Conservation (phyloP, 2,113 vertebrate species). For the Ceyx cyanopectus region DNA sequence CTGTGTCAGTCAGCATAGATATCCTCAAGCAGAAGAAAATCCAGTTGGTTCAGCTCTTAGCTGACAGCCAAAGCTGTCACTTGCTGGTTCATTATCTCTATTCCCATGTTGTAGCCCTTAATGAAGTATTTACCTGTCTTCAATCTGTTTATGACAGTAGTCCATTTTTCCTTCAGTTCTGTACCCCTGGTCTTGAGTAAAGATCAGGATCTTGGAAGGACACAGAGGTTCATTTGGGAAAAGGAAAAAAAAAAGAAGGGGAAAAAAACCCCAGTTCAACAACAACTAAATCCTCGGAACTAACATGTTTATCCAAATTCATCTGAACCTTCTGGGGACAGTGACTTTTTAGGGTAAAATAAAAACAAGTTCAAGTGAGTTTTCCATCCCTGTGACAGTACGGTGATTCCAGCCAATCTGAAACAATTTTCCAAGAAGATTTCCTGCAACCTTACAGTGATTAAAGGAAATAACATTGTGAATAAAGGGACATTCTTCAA, state of each 20-base stretch:
- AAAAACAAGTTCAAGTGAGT: constrained; percentile 72
- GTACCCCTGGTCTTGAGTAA: constrained; percentile 18
- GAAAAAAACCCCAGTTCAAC: neutral
- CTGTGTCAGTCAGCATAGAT: neutral
- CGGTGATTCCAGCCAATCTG: constrained; percentile 61
- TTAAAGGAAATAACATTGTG: constrained; percentile 74
- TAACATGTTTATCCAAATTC: constrained; percentile 63
- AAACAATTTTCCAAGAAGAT: constrained; percentile 72
- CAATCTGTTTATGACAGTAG: constrained; percentile 16
- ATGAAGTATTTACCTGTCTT: constrained; percentile 35
- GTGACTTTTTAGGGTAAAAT: constrained; percentile 69
- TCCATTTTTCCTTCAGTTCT: constrained; percentile 17
- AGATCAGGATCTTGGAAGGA: constrained; percentile 51
- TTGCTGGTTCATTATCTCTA: neutral
- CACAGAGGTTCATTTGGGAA: neutral
- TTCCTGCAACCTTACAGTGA: constrained; percentile 72
- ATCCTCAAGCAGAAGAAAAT: neutral
- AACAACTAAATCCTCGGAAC: constrained; percentile 58
- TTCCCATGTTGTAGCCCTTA: neutral
- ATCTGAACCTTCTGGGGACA: constrained; percentile 65
- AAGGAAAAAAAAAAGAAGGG: neutral
- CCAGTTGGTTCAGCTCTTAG: neutral
- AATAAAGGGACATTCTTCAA: constrained; percentile 74
- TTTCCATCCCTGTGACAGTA: constrained; percentile 61
- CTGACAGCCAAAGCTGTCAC: neutral